phyloP scores from a whole-genome alignment of 2,113 vertebrate species.

The Neomonachus schauinslandi region DNA sequence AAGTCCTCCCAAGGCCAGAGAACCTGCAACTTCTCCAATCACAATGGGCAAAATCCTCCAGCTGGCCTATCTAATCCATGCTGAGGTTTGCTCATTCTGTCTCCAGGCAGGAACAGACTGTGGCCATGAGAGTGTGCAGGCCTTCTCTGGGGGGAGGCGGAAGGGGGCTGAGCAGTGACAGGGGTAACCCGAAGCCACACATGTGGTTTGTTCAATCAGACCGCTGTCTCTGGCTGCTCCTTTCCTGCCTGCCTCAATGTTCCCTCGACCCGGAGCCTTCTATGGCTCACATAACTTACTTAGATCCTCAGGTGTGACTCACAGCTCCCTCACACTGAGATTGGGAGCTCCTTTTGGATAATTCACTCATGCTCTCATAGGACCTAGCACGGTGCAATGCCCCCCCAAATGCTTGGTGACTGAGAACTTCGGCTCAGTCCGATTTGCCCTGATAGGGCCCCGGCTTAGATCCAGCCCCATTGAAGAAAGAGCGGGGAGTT shows the following conservation, averaged over 20 bases:
- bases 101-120: not conserved
- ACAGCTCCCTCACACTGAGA: not conserved
- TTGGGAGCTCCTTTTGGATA: not conserved
- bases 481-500: not conserved
- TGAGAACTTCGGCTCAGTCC: not conserved
- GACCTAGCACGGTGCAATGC: not conserved
- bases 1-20: not conserved
- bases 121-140: not conserved
- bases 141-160: not conserved
- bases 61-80: not conserved
- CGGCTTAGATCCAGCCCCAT: not conserved
- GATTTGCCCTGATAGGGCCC: not conserved
- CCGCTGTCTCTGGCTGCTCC: not conserved
- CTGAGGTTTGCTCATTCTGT: not conserved
- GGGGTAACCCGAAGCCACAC: not conserved
- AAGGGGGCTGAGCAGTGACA: not conserved
- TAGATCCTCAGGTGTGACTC: not conserved
- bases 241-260: not conserved
- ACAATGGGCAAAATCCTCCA: not conserved
- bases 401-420: not conserved
- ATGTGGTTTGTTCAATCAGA: not conserved
- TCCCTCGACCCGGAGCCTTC: not conserved
- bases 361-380: not conserved
- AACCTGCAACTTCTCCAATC: not conserved
- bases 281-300: not conserved